Evolutionary conservation across 2,888 invertebrate species (phyloP), one percentile per base, ranked within the genome.

Genomic region (Agrypnus murinus): DNA sequence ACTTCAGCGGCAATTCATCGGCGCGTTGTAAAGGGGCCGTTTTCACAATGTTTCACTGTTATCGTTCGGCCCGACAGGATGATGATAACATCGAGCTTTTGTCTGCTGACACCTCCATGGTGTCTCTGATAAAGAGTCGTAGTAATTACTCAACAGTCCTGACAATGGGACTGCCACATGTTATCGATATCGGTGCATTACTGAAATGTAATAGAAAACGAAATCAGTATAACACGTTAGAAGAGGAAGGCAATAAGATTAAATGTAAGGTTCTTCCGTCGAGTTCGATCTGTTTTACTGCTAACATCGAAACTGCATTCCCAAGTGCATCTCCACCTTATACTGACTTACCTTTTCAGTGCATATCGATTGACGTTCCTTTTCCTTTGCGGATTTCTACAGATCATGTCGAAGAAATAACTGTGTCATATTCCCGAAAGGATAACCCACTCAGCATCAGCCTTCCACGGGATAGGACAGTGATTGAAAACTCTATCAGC

Each of bases 61-160:
- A 73, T 70, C 72, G 57, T 43, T 62, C 32, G 46, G 50, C 19
- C 15, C 32, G 65, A 65, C 65, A 19, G 65, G 62, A 65, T 59
- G 59, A 46, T 34, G 74, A 71, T 73, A 68, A 50, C 59, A 69
- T 69, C 58, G 64, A 59, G 63, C 62, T 70, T 58, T 57, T 74
- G 63, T 67, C 64, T 43, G 59, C 62, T 46, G 59, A 57, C 64
- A 55, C 66, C 66, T 74, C 75, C 14, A 65, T 74, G 66, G 53
- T 69, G 69, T 67, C 71, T 15, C 65, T 71, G 60, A 69, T 73
- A 53, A 67, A 67, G 60, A 73, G 71, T 60, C 57, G 70, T n/a
- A 72, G 69, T 68, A 75, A 72, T 70, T 74, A 75, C 66, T 74
- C 74, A 48, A 63, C 71, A 17, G 65, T 73, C 34, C 48, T 71